phyloP scores from a whole-genome alignment of 2,113 vertebrate species.

The Lampris megalopsis region DNA sequence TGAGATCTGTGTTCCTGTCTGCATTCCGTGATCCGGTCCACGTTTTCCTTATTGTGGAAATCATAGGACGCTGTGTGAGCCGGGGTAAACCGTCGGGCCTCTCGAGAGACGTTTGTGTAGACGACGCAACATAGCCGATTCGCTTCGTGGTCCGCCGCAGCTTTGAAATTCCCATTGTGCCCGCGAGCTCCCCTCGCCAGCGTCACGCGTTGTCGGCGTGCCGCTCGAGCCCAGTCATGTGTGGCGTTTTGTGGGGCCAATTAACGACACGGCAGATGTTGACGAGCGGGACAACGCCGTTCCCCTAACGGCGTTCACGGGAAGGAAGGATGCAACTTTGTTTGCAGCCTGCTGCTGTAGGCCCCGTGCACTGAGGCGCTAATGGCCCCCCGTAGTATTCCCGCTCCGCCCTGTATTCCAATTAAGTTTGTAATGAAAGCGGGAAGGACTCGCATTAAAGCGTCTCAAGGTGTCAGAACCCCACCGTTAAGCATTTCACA shows the following conservation, averaged over 20 bases:
- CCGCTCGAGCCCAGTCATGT: slow-evolving; percentile 74
- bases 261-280: slow-evolving; percentile 79
- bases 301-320: slow-evolving; percentile 35
- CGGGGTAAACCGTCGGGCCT: not conserved
- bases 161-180: slow-evolving; percentile 66
- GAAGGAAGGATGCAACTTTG: slow-evolving; percentile 31
- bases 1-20: too few species aligned
- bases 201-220: slow-evolving; percentile 64
- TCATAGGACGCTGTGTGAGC: too few species aligned
- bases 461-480: slow-evolving; percentile 15
- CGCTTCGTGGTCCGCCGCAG: slow-evolving; percentile 40
- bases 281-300: slow-evolving; percentile 50
- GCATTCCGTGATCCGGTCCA: too few species aligned
- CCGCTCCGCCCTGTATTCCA: slow-evolving; percentile 15
- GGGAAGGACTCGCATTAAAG: slow-evolving; percentile 12
- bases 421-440: slow-evolving; percentile 20
- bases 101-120: not conserved
- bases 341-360: slow-evolving; percentile 10
- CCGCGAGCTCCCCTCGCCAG: slow-evolving; percentile 43
- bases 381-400: slow-evolving; percentile 32
- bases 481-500: not conserved
- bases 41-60: too few species aligned
- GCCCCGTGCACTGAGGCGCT: slow-evolving; percentile 7
- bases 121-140: slow-evolving; percentile 39
- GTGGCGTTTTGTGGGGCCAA: slow-evolving; percentile 75